A percentile compares a stretch with the other conserved stretches of the same genome.
Evolutionary conservation across 2,888 invertebrate species (phyloP).

Genomic region (Charanyca ferruginea): DNA sequence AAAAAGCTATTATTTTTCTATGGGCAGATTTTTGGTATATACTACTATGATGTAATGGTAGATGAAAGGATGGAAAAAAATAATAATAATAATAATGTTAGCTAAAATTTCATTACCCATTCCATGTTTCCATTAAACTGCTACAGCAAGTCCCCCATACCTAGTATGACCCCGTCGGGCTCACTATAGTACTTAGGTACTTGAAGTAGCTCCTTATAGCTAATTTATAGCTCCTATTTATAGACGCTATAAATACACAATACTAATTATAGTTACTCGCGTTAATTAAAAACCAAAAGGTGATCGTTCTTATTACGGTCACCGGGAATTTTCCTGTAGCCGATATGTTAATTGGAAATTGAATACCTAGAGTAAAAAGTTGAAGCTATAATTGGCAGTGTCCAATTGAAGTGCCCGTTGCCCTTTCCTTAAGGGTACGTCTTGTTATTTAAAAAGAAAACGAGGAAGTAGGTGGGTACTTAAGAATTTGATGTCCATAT

Average conservation of each 20-base stretch:
- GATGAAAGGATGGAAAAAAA: no score
- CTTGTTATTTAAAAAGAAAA: neutral
- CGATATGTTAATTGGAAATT: conserved; percentile 32
- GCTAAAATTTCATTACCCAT: no score
- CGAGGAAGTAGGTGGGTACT: conserved; percentile 25
- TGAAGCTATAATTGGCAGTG: conserved; percentile 17
- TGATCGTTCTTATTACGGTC: conserved; percentile 12
- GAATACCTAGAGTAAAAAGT: neutral
- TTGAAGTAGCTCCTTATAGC: no score
- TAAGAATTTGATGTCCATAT: conserved; percentile 1
- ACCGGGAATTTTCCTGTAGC: conserved; percentile 2
- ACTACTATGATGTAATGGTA: no score
- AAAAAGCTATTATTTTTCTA: no score
- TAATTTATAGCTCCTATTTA: neutral
- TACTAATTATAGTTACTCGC: neutral
- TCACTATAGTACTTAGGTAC: no score
- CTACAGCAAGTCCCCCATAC: no score
- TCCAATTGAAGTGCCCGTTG: conserved; percentile 12
- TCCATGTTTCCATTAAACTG: no score
- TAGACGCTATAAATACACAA: neutral
- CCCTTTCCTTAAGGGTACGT: conserved; percentile 24
- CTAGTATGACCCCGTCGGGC: no score
- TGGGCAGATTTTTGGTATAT: no score
- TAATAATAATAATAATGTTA: no score
- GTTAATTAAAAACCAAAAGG: conserved; percentile 31